These are phyloP conservation scores for Anguilla anguilla DNA, from an alignment of 2,797 vertebrate species.

Conservation along the genomic window DNA sequence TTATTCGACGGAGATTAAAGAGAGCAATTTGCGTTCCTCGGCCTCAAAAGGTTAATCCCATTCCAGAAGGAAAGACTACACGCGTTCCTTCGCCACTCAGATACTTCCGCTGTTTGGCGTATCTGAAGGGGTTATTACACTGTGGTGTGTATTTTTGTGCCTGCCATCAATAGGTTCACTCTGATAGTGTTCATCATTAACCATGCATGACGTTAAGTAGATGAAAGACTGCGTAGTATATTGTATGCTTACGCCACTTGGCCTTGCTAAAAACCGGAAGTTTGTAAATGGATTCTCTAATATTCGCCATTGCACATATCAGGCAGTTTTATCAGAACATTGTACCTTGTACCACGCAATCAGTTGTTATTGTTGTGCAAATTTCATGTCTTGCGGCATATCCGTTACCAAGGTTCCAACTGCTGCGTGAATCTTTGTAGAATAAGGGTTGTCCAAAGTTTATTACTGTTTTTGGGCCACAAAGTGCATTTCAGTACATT, in stretches of 20 bases:
- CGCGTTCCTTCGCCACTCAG: too few species aligned
- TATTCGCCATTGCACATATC: background rate
- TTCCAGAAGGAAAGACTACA: too few species aligned
- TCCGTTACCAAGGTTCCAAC: background rate
- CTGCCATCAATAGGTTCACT: background rate
- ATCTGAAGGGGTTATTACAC: too few species aligned
- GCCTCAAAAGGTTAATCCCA: too few species aligned
- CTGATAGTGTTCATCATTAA: background rate
- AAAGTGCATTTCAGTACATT: background rate
- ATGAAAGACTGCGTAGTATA: background rate
- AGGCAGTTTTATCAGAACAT: background rate
- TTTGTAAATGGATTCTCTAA: background rate
- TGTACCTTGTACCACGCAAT: background rate
- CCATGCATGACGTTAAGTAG: background rate
- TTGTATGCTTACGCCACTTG: background rate
- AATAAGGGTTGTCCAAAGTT: background rate
- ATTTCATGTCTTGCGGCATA: background rate
- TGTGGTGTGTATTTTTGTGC: background rate
- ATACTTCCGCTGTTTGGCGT: too few species aligned
- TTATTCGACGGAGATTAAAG: too few species aligned
- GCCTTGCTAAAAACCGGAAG: background rate
- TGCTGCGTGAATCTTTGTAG: background rate
- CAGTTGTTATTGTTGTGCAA: background rate
- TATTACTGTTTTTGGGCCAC: background rate
- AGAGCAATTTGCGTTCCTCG: too few species aligned